Evolutionary conservation across 2,888 invertebrate genomes (phyloP).

Genomic region (Neelides folsomi): DNA sequence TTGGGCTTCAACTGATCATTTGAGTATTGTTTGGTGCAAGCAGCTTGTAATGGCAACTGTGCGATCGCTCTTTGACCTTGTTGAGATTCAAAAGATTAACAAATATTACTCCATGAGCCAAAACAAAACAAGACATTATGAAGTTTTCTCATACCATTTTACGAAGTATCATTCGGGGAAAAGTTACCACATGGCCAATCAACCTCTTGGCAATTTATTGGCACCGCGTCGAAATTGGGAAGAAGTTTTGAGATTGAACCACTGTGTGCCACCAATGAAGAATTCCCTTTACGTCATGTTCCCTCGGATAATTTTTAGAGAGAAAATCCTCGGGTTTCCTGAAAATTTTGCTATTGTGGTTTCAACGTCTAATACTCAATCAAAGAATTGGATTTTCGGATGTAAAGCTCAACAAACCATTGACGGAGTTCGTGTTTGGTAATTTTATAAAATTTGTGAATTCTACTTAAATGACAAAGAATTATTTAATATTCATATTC

Average conservation of each 20-base stretch:
- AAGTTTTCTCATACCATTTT: conserved; percentile 46
- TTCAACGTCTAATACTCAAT: conserved; percentile 53
- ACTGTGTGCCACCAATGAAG: conserved; percentile 8
- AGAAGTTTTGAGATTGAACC: conserved; percentile 4
- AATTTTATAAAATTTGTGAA: conserved; percentile 30
- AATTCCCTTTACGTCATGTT: conserved; percentile 47
- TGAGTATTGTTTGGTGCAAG: conserved; percentile 86
- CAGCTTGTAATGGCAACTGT: conserved; percentile 68
- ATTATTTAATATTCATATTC: too few species aligned
- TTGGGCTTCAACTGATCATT: conserved; percentile 79
- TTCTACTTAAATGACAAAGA: not conserved
- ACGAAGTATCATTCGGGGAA: conserved; percentile 37
- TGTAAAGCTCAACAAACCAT: conserved; percentile 49
- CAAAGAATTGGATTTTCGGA: conserved; percentile 62
- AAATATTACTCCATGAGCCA: conserved; percentile 27
- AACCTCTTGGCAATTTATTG: not conserved
- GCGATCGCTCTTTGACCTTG: conserved; percentile 64
- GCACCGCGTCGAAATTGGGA: conserved; percentile 5
- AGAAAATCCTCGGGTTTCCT: conserved; percentile 38
- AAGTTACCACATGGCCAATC: not conserved
- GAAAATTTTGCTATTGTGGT: conserved; percentile 51
- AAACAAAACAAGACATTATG: conserved; percentile 37
- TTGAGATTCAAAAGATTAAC: conserved; percentile 45
- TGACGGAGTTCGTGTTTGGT: conserved; percentile 34
- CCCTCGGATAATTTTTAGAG: conserved; percentile 39